phyloP scores from a whole-genome alignment of 2,888 invertebrate species.

The Eupsilia transversa region DNA sequence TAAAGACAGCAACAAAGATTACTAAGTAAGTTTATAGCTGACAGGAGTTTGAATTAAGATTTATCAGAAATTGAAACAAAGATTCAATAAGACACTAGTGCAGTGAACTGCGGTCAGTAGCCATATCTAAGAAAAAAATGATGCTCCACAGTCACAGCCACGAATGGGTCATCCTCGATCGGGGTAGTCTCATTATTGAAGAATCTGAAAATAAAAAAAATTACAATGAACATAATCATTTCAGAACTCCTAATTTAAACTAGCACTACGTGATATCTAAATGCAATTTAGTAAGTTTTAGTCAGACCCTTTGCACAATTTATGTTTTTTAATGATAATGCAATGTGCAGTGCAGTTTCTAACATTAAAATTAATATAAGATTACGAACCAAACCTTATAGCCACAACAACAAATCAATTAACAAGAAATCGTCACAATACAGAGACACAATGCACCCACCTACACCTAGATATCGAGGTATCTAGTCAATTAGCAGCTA shows the following conservation, averaged over 20 bases:
- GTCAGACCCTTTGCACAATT: no score
- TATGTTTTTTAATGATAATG: no score
- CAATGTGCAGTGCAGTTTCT: no score
- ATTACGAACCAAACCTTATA: background rate
- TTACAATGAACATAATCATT: background rate
- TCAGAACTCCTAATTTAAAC: background rate
- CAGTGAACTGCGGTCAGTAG: background rate
- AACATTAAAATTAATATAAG: background rate
- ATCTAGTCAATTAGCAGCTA: slow-evolving; percentile 58
- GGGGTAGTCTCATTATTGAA: background rate
- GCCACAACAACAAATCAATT: no score
- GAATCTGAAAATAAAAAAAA: background rate
- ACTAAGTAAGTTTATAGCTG: no score
- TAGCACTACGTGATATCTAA: background rate
- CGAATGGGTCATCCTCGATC: background rate
- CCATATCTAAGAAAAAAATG: background rate
- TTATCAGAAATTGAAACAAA: background rate
- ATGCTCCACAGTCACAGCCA: no score
- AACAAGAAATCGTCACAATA: background rate
- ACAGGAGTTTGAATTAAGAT: background rate
- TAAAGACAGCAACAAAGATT: background rate
- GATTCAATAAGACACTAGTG: background rate
- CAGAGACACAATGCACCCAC: slow-evolving; percentile 20
- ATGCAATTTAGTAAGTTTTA: background rate
- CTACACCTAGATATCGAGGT: slow-evolving; percentile 35